A percentile compares a stretch with the other conserved stretches of the same genome.
Evolutionary conservation across 2,888 invertebrate genomes (phyloP).

Genomic region (Tenthredo livida): DNA sequence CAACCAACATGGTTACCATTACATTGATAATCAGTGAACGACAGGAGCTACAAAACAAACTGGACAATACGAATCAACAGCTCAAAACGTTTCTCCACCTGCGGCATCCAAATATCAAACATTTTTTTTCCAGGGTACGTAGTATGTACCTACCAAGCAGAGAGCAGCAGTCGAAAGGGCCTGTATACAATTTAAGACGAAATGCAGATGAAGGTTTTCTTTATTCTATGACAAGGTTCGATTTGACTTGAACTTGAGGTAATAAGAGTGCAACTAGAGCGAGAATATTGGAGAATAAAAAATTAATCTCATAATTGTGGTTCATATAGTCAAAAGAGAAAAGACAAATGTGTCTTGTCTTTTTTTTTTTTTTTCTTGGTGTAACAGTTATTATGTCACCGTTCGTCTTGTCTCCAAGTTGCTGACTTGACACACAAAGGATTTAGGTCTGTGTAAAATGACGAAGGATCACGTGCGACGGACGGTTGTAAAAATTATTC

Average conservation of each 20-base stretch:
- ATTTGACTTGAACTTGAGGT: not conserved
- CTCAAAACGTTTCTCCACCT: not conserved
- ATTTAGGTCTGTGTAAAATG: not conserved
- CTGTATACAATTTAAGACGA: not conserved
- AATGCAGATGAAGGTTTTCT: not conserved
- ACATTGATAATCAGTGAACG: conserved; percentile 27
- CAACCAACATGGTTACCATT: not conserved
- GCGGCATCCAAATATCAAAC: not conserved
- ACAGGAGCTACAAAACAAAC: conserved; percentile 23
- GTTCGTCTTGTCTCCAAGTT: not conserved
- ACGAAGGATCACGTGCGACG: not conserved
- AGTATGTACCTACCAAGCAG: not conserved
- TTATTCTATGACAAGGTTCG: not conserved
- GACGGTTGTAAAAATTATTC: not conserved
- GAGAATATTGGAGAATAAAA: not conserved
- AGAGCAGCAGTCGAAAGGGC: not conserved
- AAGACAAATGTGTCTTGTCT: not conserved
- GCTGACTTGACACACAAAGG: not conserved
- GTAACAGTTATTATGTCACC: not conserved
- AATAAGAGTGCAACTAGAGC: not conserved
- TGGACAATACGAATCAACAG: conserved; percentile 24
- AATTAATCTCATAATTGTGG: not conserved
- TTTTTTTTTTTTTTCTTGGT: not conserved
- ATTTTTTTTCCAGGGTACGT: not conserved
- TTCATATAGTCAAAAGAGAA: not conserved